Evolutionary conservation across 2,888 invertebrate genomes (phyloP), one percentile per base, ranked within the genome.

Genomic region (Drosophila suboccidentalis): DNA sequence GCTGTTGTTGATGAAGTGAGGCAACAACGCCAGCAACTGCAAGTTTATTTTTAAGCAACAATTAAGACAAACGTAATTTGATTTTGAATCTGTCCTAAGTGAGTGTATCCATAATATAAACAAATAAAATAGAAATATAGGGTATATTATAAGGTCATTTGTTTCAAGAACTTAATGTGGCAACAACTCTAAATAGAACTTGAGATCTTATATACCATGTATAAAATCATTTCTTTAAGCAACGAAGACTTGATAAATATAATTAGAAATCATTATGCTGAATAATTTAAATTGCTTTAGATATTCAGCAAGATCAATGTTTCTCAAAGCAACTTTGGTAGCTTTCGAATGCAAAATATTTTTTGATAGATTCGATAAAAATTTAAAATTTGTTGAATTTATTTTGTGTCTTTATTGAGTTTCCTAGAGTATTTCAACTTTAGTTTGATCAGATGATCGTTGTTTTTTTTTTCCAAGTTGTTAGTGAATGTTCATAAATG

Each of bases 21-120:
- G 70, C 80, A 80, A 77, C 80, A 70, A 46, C 15, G 68, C 57
- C 38, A 41, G 9, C 54, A 68, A 68, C 41, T 67, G 66, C 69
- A 77, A 63, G 51, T 74, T 69, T 69, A 65, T 59, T 74, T 62
- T 49, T 15, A 32, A 60, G 55, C 68, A 65, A 59, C 61, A 76
- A 76, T 78, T 76, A 78, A 60, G 67, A 17, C 53, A 44, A 39
- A 43, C 53, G 9, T 61, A 76, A 76, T 61, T 61, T 50, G 58
- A 75, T 75, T 63, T 50, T 60, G 41, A 29, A 29, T 38, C 50
- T 17, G 17, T 26, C 19, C 13, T 17, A 17, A 11, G 15, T 22
- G 11, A 50, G 17, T 19, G 19, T 34, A 22, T n/a, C 4, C 3
- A 11, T 29, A 13, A 22, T 13, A 36, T 22, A 19, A 19, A 19